Evolutionary conservation across 2,113 vertebrate species (phyloP), one percentile per base, ranked within the genome.

Genomic region (Uria lomvia): DNA sequence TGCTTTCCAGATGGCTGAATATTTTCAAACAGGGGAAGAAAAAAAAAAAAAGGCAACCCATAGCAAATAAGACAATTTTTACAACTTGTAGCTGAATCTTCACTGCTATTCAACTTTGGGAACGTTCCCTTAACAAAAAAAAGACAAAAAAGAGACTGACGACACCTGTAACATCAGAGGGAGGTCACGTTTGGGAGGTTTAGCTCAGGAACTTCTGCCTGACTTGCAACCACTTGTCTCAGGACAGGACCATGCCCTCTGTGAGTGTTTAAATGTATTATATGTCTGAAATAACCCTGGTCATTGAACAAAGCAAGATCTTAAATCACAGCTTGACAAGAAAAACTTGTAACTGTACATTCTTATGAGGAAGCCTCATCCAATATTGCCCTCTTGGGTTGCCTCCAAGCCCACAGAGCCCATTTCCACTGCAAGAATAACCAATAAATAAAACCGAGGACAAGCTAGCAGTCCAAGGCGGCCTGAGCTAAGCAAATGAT

Each of bases 1-100:
- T 92, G 58, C 66, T 91, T 74, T 92, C 70, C 86, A 96, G 92
- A 94, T 85, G 92, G 84, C 36, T 89, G 89, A 81, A 38, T 94
- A 93, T 96, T 95, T 96, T 91, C 83, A 91, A 95, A 94, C 49
- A 76, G 29, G 15, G 13, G 5, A 17, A 5, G 22, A 23, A 34
- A 12, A 1, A 23, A 8, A 12, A 60, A 36, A 42, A 86, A 36
- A 49, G 21, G 8, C 38, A 49, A 79, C 3, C 6, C 73, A 78
- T 16, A 63, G 59, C 38, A 93, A 94, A 66, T 55, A 86, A 68
- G 49, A 38, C 2, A 2, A 23, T 20, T 58, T 81, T 59, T n/a
- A 59, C 2, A 50, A 34, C 24, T 83, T 83, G 50, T 71, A 92
- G 43, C 21, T 76, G 43, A 91, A 58, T 68, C 30, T 84, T 94